Percentiles rank a stretch among this genome's conserved stretches.
Conservation (phyloP, 2,888 invertebrate species). For the Harpalus rubripes region DNA sequence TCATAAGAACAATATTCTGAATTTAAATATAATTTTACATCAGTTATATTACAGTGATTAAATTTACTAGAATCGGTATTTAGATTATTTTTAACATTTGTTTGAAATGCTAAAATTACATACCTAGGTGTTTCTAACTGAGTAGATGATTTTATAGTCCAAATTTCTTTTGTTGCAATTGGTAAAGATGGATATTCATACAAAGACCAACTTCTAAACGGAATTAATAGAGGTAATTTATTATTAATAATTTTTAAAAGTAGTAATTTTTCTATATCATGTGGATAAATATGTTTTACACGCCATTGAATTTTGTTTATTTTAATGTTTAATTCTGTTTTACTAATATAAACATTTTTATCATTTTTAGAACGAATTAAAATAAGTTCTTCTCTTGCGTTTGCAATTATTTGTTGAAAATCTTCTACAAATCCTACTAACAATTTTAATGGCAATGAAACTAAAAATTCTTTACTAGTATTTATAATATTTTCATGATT, state of each 20-base stretch:
- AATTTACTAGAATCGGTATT: slow-evolving; percentile 46
- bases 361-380: slow-evolving; percentile 27
- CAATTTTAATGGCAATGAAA: slow-evolving; percentile 15
- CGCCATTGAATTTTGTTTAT: slow-evolving; percentile 41
- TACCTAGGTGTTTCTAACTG: slow-evolving; percentile 58
- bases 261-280: slow-evolving; percentile 24
- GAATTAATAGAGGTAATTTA: slow-evolving; percentile 35
- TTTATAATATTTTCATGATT: neutral
- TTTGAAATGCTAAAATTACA: slow-evolving; percentile 64
- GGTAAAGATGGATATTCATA: slow-evolving; percentile 74
- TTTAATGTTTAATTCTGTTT: slow-evolving; percentile 39
- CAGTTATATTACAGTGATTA: slow-evolving; percentile 53
- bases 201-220: slow-evolving; percentile 74
- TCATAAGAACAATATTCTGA: slow-evolving; percentile 59
- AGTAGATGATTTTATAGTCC: slow-evolving; percentile 72
- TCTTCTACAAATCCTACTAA: slow-evolving; percentile 40
- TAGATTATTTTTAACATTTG: slow-evolving; percentile 51
- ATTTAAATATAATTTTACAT: slow-evolving; percentile 58
- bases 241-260: slow-evolving; percentile 37
- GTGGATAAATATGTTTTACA: slow-evolving; percentile 26
- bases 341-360: slow-evolving; percentile 27
- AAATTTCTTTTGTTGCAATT: slow-evolving; percentile 71
- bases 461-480: neutral
- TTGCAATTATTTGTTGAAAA: slow-evolving; percentile 28
- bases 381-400: slow-evolving; percentile 49